Evolutionary conservation across 2,797 vertebrate genomes (phyloP).

Genomic region (Anguilla obscura): DNA sequence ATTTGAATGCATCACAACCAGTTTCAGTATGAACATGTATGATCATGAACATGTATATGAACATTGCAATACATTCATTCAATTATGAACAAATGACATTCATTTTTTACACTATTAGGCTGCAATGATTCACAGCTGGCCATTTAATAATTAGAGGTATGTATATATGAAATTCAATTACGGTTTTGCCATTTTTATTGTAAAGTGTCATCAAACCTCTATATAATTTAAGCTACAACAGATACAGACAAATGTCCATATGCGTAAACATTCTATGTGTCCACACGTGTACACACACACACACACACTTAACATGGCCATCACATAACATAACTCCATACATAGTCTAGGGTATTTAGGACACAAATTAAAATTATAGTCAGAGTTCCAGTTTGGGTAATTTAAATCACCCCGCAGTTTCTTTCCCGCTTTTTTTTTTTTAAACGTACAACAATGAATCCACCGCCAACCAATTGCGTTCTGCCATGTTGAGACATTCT

Average conservation of each 20-base stretch:
- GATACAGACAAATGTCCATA: no score
- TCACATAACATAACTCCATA: no score
- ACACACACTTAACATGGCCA: no score
- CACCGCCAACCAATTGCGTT: constrained; percentile 63
- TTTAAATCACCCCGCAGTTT: background rate
- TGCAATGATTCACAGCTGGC: background rate
- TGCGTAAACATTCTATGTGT: no score
- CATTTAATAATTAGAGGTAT: background rate
- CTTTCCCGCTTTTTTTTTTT: constrained; percentile 52
- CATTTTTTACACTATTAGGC: background rate
- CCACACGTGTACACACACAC: no score
- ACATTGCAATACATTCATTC: background rate
- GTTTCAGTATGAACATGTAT: background rate
- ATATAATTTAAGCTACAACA: no score
- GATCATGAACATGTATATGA: background rate
- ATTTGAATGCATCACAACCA: background rate
- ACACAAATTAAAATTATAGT: no score
- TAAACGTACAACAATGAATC: constrained; percentile 41
- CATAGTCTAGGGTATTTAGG: no score
- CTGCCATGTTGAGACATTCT: constrained; percentile 77
- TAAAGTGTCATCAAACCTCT: no score
- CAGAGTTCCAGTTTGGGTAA: background rate
- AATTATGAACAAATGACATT: background rate
- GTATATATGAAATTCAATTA: no score
- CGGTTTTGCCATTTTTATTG: no score